Percentiles rank a stretch among this genome's conserved stretches.
phyloP scores from a whole-genome alignment of 2,113 vertebrate species.

The Chloropsis hardwickii region DNA sequence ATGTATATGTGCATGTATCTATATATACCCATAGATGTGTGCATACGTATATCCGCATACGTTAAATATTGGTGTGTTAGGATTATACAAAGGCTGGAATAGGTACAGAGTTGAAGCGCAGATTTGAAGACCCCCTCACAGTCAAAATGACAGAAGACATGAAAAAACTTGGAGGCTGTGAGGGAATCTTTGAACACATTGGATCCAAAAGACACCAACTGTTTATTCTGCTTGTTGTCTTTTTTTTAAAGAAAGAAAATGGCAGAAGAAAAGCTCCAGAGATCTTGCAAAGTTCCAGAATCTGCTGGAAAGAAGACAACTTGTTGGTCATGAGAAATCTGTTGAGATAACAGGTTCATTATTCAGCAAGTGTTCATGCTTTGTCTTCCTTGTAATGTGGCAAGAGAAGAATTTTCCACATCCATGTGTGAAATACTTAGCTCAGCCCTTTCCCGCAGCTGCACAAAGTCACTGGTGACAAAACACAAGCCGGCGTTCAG shows the following conservation, averaged over 20 bases:
- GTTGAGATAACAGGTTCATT: conserved; percentile 27
- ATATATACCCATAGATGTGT: conserved; percentile 52
- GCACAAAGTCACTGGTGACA: background rate
- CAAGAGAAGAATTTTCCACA: conserved; percentile 21
- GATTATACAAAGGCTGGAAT: conserved; percentile 33
- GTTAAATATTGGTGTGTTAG: background rate
- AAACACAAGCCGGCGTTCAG: rapidly evolving
- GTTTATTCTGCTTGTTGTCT: conserved; percentile 56
- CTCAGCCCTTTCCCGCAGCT: background rate
- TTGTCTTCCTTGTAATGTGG: conserved; percentile 31
- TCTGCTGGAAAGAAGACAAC: conserved; percentile 15
- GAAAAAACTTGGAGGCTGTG: background rate
- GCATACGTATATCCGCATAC: conserved; percentile 29
- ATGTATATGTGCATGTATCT: conserved; percentile 53
- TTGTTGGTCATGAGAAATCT: conserved; percentile 38
- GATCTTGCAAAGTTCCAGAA: background rate
- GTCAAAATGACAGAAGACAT: background rate
- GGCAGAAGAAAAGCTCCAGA: conserved; percentile 46
- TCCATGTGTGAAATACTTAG: background rate
- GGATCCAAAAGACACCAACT: conserved; percentile 18
- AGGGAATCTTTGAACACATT: conserved; percentile 35
- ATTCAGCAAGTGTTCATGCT: conserved; percentile 3
- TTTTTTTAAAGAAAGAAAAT: conserved; percentile 56
- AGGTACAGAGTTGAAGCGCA: background rate
- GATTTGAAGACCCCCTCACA: conserved; percentile 34